These are phyloP conservation scores for Thera britannica DNA, from an alignment of 2,888 invertebrate genomes.

Conservation along the genomic window DNA sequence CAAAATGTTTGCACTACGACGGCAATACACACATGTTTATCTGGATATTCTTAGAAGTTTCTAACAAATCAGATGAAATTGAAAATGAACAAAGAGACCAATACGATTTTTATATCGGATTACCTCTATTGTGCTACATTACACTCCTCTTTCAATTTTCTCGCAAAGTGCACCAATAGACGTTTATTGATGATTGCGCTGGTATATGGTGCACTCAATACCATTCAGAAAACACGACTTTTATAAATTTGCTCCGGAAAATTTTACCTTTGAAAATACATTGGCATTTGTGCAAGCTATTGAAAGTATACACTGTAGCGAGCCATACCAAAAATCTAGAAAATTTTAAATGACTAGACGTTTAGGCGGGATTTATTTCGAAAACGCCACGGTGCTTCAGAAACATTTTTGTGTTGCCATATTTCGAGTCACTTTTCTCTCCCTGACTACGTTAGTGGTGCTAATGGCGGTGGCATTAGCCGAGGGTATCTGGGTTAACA, in stretches of 20 bases:
- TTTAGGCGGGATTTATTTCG: conserved; percentile 21
- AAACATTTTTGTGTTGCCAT: conserved; percentile 5
- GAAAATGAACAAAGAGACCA: conserved; percentile 29
- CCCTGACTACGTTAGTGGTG: conserved; percentile 25
- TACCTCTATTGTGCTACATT: conserved; percentile 42
- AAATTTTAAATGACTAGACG: conserved; percentile 10
- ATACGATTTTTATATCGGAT: conserved; percentile 38
- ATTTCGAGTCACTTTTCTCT: conserved; percentile 30
- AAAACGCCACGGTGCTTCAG: conserved; percentile 12
- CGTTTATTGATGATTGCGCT: conserved; percentile 47
- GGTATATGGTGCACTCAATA: conserved; percentile 28
- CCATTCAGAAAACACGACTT: conserved; percentile 35
- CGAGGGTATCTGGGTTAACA: conserved; percentile 21
- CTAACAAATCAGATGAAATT: conserved; percentile 16
- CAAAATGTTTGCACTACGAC: conserved; percentile 34
- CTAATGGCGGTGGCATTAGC: conserved; percentile 35
- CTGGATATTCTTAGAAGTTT: conserved; percentile 11
- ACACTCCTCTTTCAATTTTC: conserved; percentile 46
- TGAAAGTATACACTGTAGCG: conserved; percentile 38
- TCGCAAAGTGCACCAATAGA: conserved; percentile 42
- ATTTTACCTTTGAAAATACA: conserved; percentile 22
- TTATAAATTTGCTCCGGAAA: conserved; percentile 29
- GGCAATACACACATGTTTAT: conserved; percentile 22
- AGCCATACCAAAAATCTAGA: conserved; percentile 32
- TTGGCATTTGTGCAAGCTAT: conserved; percentile 27